Base-by-base conservation (phyloP, 1,140 invertebrate genomes). In the Fragariocoptes setiger region DNA sequence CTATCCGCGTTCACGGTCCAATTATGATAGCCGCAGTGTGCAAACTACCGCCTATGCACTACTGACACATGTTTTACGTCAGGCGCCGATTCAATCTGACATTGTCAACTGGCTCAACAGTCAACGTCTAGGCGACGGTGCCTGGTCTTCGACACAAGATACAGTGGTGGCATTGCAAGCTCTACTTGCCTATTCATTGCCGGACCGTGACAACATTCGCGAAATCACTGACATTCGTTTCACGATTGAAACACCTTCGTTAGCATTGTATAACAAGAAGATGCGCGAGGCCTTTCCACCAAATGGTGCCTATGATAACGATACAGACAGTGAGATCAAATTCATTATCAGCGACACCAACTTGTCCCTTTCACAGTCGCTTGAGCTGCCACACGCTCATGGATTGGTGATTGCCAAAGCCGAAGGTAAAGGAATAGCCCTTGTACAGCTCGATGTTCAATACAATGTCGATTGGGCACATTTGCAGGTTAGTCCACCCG, bases 61-160 rank as follows among this genome's bases (percentile, higher is more conserved):
- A n/a, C 55, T 90, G 46, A 72, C 79, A 0, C 79, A 85, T 53
- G 75, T 78, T 35, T 70, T 71, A 12, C 61, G 75, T 14, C 74
- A 80, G 52, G 76, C 80, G 46, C 62, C 73, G 44, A 65, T 70
- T 40, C 63, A 72, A 19, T 76, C 80, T 44, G 66, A 71, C 12
- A 83, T 88, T 51, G 80, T 90, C 18, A 71, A 73, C 51, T 94
- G 85, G 85, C 58, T 94, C 4, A 86, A 86, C 55, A 65, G 74
- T 0, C 83, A 90, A 53, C 64, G 85, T 38, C 62, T 88, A 1
- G 72, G 72, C n/a, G 75, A 88, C 50, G 76, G 76, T 25, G 85
- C 82, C 0, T 88, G 83, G 79, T 77, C 79, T 0, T 86, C 80
- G 0, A 86, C 83, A 3, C 78, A 85, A 64, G 79, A 86, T 53